These are phyloP conservation scores for Drosophila baimaii DNA, from an alignment of 1,140 invertebrate species.

Conservation along the genomic window DNA sequence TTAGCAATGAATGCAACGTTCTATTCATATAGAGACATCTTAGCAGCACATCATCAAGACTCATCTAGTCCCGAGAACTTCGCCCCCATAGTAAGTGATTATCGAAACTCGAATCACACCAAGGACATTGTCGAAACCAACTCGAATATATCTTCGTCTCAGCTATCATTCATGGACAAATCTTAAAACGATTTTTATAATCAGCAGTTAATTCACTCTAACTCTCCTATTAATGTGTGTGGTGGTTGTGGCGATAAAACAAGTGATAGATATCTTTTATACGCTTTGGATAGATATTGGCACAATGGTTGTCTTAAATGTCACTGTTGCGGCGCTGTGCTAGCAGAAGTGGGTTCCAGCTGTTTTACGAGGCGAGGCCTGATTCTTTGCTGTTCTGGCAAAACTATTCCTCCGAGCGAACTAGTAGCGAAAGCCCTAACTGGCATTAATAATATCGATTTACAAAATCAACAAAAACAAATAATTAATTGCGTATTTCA, in stretches of 20 bases:
- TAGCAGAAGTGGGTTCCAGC: constrained; percentile 94
- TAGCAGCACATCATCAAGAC: constrained; percentile 88
- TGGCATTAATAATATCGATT: constrained; percentile 84
- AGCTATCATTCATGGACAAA: constrained; percentile 83
- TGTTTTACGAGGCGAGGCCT: constrained; percentile 96
- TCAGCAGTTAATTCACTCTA: constrained; percentile 86
- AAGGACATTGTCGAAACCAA: constrained; percentile 73
- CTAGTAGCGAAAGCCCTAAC: constrained; percentile 92
- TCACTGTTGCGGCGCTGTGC: constrained; percentile 92
- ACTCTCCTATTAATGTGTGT: constrained; percentile 87
- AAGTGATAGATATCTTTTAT: constrained; percentile 93
- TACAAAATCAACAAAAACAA: constrained; percentile 83
- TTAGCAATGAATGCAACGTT: constrained; percentile 89
- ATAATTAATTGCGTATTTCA: constrained; percentile 90
- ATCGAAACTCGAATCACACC: constrained; percentile 58
- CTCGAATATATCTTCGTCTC: constrained; percentile 77
- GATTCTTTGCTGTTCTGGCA: constrained; percentile 96
- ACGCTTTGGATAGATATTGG: constrained; percentile 96
- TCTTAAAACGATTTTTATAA: constrained; percentile 79
- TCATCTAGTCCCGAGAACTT: constrained; percentile 86
- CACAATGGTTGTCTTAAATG: constrained; percentile 97
- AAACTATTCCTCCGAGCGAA: constrained; percentile 95
- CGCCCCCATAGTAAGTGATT: constrained; percentile 83
- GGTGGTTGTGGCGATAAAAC: constrained; percentile 90
- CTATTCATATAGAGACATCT: constrained; percentile 88